A percentile compares a stretch with the other conserved stretches of the same genome.
Conservation (phyloP, 2,888 invertebrate species). For the Hemithea aestivaria region DNA sequence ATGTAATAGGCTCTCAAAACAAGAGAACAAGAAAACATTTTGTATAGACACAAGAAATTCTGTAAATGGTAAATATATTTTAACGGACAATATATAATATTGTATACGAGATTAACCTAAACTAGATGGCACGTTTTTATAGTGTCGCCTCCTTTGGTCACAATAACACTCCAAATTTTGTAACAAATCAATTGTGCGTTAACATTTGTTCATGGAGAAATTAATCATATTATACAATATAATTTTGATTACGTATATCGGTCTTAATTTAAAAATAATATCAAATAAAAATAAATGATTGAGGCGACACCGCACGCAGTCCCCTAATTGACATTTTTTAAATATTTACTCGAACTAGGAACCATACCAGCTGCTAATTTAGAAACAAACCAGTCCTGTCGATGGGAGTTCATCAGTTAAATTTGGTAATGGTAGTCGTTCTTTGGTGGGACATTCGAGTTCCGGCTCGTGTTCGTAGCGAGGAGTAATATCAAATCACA, state of each 20-base stretch:
- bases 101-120: conserved; percentile 80
- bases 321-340: conserved; percentile 78
- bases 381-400: conserved; percentile 66
- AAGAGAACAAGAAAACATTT: conserved; percentile 80
- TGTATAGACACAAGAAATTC: conserved; percentile 79
- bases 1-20: conserved; percentile 78
- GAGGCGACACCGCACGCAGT: conserved; percentile 77
- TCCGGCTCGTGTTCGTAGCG: conserved; percentile 31
- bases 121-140: conserved; percentile 79
- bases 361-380: conserved; percentile 80
- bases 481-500: conserved; percentile 27
- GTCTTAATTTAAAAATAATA: conserved; percentile 33
- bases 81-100: conserved; percentile 80
- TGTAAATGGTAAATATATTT: conserved; percentile 80
- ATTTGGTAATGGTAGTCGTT: conserved; percentile 48
- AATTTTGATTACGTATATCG: conserved; percentile 46
- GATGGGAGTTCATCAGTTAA: conserved; percentile 46
- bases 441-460: conserved; percentile 34
- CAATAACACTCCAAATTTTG: conserved; percentile 51
- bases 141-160: conserved; percentile 77
- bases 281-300: conserved; percentile 31
- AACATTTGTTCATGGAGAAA: conserved; percentile 53
- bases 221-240: conserved; percentile 37
- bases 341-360: conserved; percentile 77
- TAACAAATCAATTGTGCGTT: conserved; percentile 75